Base-by-base conservation (phyloP, 2,888 invertebrate species). In the Tetanocera ferruginea region DNA sequence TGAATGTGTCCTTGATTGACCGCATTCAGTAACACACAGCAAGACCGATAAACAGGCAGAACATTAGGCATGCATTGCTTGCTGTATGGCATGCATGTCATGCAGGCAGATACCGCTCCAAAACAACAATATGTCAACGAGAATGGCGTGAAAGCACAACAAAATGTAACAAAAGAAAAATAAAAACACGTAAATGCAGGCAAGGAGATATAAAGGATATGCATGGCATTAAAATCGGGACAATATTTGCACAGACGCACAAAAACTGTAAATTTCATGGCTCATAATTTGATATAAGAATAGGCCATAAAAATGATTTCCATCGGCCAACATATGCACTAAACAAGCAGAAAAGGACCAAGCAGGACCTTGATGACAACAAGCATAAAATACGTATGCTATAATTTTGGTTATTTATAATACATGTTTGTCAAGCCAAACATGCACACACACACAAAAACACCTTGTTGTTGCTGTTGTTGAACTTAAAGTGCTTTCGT, bases 1-100 rank as follows among this genome's bases (percentile, higher is more conserved):
- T 19, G 52, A 34, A 66, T 69, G 28, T 51, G 69, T 74, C 74
- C 74, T 74, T 74, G 74, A 66, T 66, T 74, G 74, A 66, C 74
- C 74, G 74, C 74, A 74, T 19, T 62, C 31, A 60, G 25, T 23
- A 19, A 34, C 17, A 25, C 14, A 17, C 31, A 43, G 31, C 49
- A 11, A 49, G 31, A 28, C 31, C 37, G 23, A 72, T 14, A 57
- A 57, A 34, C 51, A 74, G 14, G 17, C 31, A 52, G 57, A 14
- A 31, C 19, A 23, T n/a, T 34, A 66, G 34, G 5, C 19, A 34
- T n/a, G 34, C 17, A 28, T 66, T 34, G 60, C 60, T 9, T 28
- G 2, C 14, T 43, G 43, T n/a, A n/a, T 43, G 43, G 43, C 43
- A 11, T 11, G 43, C 67, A 17, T 25, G 43, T 11, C 43, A 11